Conservation (phyloP, 2,797 vertebrate species). For the Cyprinodon diabolis region DNA sequence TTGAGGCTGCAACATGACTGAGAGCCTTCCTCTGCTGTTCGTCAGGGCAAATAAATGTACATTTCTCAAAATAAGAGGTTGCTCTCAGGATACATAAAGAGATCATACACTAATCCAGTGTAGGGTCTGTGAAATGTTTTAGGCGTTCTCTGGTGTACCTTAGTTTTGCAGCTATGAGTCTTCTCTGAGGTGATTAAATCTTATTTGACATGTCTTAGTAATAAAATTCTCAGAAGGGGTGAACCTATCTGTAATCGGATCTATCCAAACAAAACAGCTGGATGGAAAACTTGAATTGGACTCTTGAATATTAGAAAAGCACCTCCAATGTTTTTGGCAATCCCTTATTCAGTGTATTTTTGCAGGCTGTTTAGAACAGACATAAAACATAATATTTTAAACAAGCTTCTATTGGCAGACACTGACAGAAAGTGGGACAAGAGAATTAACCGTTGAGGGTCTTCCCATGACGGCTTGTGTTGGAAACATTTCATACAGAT, state of each 20-base stretch:
- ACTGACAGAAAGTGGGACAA: slow-evolving; percentile 61
- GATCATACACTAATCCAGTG: too few species aligned
- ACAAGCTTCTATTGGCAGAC: slow-evolving; percentile 43
- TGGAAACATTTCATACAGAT: slow-evolving; percentile 61
- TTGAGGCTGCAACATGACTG: too few species aligned
- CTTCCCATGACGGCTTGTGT: slow-evolving; percentile 57
- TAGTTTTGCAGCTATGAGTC: not conserved
- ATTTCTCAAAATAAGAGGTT: too few species aligned
- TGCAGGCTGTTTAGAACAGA: slow-evolving; percentile 20
- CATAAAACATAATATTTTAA: slow-evolving; percentile 34
- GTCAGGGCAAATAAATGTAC: too few species aligned
- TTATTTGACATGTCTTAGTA: slow-evolving; percentile 21
- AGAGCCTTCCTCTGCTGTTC: too few species aligned
- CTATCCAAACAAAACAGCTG: slow-evolving; percentile 40
- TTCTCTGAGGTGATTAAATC: not conserved
- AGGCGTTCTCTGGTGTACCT: not conserved
- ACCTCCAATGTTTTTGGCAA: slow-evolving; percentile 39
- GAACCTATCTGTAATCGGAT: slow-evolving; percentile 32
- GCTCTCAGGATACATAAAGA: too few species aligned
- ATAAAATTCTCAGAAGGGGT: not conserved
- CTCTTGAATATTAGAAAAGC: slow-evolving; percentile 47
- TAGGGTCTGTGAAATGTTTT: too few species aligned
- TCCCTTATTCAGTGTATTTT: slow-evolving; percentile 12
- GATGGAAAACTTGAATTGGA: slow-evolving; percentile 30
- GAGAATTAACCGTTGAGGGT: slow-evolving; percentile 40